Evolutionary conservation across 2,797 vertebrate species (phyloP).

Genomic region (Oreochromis grahami): DNA sequence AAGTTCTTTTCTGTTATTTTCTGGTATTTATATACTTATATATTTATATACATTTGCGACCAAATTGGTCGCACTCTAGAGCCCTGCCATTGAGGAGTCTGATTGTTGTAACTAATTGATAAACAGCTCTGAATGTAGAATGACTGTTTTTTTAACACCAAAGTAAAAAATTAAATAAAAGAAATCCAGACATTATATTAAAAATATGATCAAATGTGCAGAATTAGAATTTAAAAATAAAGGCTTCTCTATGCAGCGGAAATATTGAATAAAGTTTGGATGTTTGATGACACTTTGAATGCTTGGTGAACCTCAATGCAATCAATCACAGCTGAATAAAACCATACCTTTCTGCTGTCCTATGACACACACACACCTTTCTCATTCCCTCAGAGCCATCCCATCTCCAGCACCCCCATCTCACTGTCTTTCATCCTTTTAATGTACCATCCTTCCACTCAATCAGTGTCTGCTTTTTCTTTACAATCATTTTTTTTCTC

Average conservation of each 20-base stretch:
- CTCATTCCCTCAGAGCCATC: background rate
- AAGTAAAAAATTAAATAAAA: background rate
- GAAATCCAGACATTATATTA: background rate
- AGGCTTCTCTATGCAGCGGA: background rate
- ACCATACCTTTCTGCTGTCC: background rate
- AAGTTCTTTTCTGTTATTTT: no score
- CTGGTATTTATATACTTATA: no score
- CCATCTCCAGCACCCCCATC: background rate
- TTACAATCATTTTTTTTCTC: slow-evolving; percentile 15
- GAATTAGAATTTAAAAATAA: background rate
- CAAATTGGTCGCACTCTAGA: no score
- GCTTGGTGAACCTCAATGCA: background rate
- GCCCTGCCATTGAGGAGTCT: background rate
- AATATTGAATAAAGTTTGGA: background rate
- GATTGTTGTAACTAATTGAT: background rate
- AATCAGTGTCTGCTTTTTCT: slow-evolving; percentile 17
- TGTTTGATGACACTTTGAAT: background rate
- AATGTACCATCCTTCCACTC: slow-evolving; percentile 22
- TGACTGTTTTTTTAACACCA: background rate
- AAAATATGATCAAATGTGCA: background rate
- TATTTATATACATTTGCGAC: no score
- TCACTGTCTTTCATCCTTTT: slow-evolving; percentile 3
- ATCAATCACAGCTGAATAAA: slow-evolving; percentile 15
- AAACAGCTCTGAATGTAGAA: background rate
- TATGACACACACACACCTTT: background rate